phyloP scores from a whole-genome alignment of 2,797 vertebrate species.

The Mus minutoides region DNA sequence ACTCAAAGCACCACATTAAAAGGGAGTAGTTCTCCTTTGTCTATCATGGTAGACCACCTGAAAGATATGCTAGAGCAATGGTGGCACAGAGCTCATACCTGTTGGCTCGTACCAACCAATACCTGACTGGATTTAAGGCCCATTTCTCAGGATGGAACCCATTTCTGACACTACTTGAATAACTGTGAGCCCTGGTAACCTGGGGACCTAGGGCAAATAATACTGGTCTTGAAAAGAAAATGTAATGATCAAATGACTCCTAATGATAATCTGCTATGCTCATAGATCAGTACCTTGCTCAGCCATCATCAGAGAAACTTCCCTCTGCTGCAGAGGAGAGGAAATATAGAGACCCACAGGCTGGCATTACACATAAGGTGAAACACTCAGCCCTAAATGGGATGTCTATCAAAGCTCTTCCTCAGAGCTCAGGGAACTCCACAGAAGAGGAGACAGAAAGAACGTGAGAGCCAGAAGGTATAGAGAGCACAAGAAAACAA shows the following conservation, averaged over 20 bases:
- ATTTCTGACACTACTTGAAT: neutral
- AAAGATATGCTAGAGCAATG: neutral
- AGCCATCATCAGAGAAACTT: neutral
- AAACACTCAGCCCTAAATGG: neutral
- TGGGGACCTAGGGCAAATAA: neutral
- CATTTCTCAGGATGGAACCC: neutral
- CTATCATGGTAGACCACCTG: neutral
- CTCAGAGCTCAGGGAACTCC: neutral
- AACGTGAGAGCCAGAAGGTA: neutral
- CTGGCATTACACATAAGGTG: neutral
- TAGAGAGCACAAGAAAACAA: neutral
- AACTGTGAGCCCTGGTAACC: neutral
- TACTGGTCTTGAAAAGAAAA: neutral
- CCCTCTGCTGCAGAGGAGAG: neutral
- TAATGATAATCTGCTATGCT: neutral
- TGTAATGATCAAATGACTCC: neutral
- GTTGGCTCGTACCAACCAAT: neutral
- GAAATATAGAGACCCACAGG: neutral
- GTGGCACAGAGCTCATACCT: neutral
- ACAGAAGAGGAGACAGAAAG: neutral
- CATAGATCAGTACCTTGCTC: neutral
- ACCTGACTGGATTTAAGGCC: neutral
- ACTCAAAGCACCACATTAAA: neutral
- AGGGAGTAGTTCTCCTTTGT: neutral
- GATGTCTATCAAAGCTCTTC: neutral